Conservation (phyloP, 1,140 invertebrate species). For the Hypsibius dujardini region DNA sequence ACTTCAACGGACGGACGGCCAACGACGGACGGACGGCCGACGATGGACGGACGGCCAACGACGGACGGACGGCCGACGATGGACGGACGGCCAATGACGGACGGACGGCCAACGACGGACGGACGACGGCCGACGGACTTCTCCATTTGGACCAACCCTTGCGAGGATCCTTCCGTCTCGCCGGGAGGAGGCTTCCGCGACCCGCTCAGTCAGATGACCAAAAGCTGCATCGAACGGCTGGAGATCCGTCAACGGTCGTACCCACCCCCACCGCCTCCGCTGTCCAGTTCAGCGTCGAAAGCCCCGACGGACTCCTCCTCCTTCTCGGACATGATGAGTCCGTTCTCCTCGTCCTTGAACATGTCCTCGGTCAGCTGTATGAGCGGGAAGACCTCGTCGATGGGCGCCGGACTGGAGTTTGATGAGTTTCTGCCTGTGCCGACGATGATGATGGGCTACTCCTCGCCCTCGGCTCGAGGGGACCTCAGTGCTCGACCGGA, state of each 20-base stretch:
- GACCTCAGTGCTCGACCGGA: not conserved
- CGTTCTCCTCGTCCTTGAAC: slow-evolving; percentile 3
- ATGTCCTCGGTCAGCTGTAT: not conserved
- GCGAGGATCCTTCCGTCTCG: not conserved
- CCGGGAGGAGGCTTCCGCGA: not conserved
- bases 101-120: too few relatives aligned
- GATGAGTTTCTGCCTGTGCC: slow-evolving; percentile 2
- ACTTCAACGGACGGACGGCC: too few relatives aligned
- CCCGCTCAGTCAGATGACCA: slow-evolving; percentile 11
- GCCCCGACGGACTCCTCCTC: too few relatives aligned
- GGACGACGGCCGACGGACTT: too few relatives aligned
- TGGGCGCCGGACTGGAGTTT: slow-evolving; percentile 14
- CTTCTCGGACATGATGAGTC: too few relatives aligned
- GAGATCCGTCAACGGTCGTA: not conserved
- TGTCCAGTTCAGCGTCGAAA: too few relatives aligned
- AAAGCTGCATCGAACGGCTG: not conserved
- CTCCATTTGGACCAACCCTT: not conserved
- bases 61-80: too few relatives aligned
- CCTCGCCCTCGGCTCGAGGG: slow-evolving; percentile 7
- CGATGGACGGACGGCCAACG: too few relatives aligned
- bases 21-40: too few relatives aligned
- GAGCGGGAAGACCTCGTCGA: not conserved
- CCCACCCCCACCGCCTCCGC: not conserved
- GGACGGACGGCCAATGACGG: too few relatives aligned
- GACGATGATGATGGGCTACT: not conserved